Conservation (phyloP, 2,888 invertebrate species). For the Drosophila multiciliata region DNA sequence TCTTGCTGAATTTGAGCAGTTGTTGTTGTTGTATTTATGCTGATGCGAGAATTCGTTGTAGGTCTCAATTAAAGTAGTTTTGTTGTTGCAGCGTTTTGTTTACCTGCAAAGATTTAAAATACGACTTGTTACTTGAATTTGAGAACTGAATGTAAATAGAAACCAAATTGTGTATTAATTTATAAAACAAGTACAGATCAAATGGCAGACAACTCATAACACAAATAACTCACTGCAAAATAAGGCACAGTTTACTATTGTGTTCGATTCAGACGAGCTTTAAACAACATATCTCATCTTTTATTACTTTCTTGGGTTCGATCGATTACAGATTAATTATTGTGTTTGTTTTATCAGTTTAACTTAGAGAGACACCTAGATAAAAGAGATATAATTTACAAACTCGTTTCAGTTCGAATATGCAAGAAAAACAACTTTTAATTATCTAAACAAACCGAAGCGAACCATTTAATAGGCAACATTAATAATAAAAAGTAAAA, state of each 20-base stretch:
- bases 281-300: not conserved
- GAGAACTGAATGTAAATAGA: constrained; percentile 1
- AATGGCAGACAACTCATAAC: constrained; percentile 2
- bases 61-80: constrained; percentile 1
- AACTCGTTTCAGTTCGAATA: not conserved
- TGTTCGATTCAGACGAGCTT: not conserved
- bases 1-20: constrained; percentile 6
- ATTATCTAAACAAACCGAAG: not conserved
- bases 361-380: not conserved
- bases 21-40: constrained; percentile 9
- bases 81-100: constrained; percentile 25
- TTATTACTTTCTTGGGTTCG: not conserved
- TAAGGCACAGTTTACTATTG: not conserved
- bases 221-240: not conserved
- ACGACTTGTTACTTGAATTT: constrained; percentile 6
- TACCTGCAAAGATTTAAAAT: constrained; percentile 40
- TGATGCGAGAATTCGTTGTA: constrained; percentile 20
- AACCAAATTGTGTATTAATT: not conserved
- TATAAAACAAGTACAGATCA: not conserved
- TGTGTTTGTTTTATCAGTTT: not conserved
- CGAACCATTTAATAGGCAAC: not conserved
- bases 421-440: not conserved
- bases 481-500: not conserved
- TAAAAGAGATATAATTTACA: not conserved
- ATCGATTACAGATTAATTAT: not conserved